Evolutionary conservation across 2,888 invertebrate species (phyloP).

Genomic region (Drosophila multiciliata): DNA sequence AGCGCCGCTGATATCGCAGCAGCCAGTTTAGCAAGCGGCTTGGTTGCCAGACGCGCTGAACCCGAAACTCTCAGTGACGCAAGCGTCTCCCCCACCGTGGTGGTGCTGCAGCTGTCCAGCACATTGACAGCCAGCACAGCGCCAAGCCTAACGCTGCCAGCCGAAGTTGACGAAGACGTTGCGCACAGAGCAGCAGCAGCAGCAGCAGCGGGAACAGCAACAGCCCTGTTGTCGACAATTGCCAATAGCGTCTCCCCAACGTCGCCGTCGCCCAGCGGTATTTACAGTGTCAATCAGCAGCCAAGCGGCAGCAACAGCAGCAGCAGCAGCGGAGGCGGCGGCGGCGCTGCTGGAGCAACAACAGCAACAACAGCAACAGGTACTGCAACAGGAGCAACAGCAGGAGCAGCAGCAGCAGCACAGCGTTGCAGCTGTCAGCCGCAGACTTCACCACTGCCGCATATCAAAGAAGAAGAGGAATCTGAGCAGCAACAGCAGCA

Average conservation of each 20-base stretch:
- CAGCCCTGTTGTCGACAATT: conserved; percentile 40
- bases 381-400: conserved; percentile 84
- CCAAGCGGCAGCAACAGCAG: conserved; percentile 29
- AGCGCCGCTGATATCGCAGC: conserved; percentile 82
- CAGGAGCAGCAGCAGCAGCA: conserved; percentile 18
- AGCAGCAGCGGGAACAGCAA: conserved; percentile 18
- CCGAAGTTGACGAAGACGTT: conserved; percentile 20
- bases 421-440: conserved; percentile 85
- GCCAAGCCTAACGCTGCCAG: conserved; percentile 54
- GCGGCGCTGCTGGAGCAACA: conserved; percentile 84
- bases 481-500: conserved; percentile 83
- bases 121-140: conserved; percentile 59
- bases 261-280: conserved; percentile 58
- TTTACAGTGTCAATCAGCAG: conserved; percentile 48
- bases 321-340: conserved; percentile 16
- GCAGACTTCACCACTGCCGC: conserved; percentile 91
- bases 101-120: conserved; percentile 64
- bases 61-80: conserved; percentile 82
- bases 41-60: conserved; percentile 80
- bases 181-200: conserved; percentile 38
- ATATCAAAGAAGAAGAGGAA: conserved; percentile 93
- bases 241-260: conserved; percentile 47
- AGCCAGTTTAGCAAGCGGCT: conserved; percentile 79
- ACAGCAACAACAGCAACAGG: conserved; percentile 85
- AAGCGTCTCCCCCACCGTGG: conserved; percentile 81